Conservation (phyloP, 2,113 vertebrate species). For the Saimiri boliviensis region DNA sequence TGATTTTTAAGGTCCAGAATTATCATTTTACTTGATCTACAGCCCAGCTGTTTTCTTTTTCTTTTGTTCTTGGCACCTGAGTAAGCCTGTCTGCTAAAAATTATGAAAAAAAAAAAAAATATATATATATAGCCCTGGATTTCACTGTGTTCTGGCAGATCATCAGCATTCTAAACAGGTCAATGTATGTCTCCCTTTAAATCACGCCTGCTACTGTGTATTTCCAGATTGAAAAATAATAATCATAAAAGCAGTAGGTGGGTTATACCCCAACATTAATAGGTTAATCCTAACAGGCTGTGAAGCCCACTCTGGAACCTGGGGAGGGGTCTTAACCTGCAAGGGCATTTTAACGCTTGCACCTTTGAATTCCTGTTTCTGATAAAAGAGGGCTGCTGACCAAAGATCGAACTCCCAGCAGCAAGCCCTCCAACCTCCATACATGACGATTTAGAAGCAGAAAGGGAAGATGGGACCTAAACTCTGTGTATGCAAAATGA, state of each 20-base stretch:
- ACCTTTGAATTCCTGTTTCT: neutral
- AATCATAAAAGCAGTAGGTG: neutral
- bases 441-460: no score
- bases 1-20: neutral
- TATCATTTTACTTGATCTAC: constrained; percentile 28
- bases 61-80: neutral
- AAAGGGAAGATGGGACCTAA: neutral
- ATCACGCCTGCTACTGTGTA: neutral
- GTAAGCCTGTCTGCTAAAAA: constrained; percentile 31
- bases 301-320: neutral
- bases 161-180: neutral
- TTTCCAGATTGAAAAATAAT: constrained; percentile 21
- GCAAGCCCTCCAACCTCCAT: accelerated
- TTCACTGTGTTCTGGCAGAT: neutral
- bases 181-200: neutral
- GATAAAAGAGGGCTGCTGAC: neutral
- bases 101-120: neutral
- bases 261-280: neutral
- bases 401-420: neutral
- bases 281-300: neutral
- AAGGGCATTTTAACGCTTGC: neutral
- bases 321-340: neutral
- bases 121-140: neutral
- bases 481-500: neutral
- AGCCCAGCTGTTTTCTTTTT: constrained; percentile 42